phyloP scores from a whole-genome alignment of 2,888 invertebrate species.

The Calameuta filiformis region DNA sequence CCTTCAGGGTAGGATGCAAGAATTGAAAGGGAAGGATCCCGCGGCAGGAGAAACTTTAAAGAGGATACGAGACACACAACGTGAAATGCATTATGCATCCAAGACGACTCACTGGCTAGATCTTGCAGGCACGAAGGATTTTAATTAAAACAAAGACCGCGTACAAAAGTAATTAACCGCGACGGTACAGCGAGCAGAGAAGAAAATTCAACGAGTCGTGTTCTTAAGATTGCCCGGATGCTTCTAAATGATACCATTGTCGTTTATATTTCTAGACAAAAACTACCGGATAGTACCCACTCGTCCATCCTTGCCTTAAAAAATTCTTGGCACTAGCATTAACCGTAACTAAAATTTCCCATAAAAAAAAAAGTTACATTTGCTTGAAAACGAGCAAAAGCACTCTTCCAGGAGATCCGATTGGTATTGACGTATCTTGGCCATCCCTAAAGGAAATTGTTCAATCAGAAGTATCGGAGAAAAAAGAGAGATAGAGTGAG shows the following conservation, averaged over 20 bases:
- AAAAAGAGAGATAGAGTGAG: background rate
- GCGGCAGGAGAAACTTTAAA: background rate
- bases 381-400: background rate
- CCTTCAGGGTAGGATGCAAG: background rate
- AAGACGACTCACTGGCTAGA: conserved; percentile 39
- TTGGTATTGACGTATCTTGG: background rate
- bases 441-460: background rate
- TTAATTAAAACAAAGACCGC: conserved; percentile 44
- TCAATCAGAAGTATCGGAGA: background rate
- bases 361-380: conserved; percentile 16
- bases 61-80: conserved; percentile 28
- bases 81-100: conserved; percentile 58
- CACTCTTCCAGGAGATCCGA: background rate
- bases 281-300: background rate
- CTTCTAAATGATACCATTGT: background rate
- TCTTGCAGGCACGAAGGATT: conserved; percentile 29
- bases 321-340: conserved; percentile 1
- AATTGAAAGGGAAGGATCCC: background rate
- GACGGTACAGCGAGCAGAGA: background rate
- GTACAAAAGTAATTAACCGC: conserved; percentile 43
- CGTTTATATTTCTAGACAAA: background rate
- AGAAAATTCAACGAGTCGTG: background rate
- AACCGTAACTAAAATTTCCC: conserved; percentile 27
- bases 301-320: background rate
- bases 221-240: background rate